Percentiles rank a stretch among this genome's conserved stretches.
These are phyloP conservation scores for Propsilocerus akamusi DNA, from an alignment of 1,140 invertebrate species.

Conservation along the genomic window DNA sequence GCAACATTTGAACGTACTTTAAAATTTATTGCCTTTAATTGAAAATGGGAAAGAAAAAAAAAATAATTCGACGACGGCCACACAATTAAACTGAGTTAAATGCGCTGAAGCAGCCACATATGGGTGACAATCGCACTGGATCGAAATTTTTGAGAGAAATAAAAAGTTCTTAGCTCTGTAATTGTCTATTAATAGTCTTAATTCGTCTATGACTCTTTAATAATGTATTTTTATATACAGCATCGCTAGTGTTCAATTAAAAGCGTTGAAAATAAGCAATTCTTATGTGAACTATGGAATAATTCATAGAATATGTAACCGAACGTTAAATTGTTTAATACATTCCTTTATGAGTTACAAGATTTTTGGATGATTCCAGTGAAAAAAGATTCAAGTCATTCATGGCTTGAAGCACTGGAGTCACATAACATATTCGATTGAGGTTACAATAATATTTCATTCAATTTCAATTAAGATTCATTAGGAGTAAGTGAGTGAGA, in stretches of 20 bases:
- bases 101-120: neutral
- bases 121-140: neutral
- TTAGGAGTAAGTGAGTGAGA: too few species aligned
- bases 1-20: too few species aligned
- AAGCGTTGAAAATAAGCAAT: too few species aligned
- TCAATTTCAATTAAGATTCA: slow-evolving; percentile 3
- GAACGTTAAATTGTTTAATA: too few species aligned
- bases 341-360: too few species aligned
- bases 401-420: neutral
- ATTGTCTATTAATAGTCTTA: slow-evolving; percentile 2
- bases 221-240: neutral
- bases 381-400: slow-evolving; percentile 1
- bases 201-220: neutral
- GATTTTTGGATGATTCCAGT: too few species aligned
- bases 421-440: neutral
- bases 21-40: slow-evolving; percentile 2
- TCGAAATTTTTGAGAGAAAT: neutral
- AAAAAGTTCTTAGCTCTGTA: too few species aligned
- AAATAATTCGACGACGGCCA: too few species aligned
- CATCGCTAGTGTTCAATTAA: neutral
- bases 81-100: neutral
- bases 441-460: slow-evolving; percentile 4
- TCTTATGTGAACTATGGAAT: neutral
- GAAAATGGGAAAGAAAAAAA: neutral
- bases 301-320: too few species aligned